Evolutionary conservation across 2,888 invertebrate species (phyloP).

Genomic region (Parascotia fuliginaria): DNA sequence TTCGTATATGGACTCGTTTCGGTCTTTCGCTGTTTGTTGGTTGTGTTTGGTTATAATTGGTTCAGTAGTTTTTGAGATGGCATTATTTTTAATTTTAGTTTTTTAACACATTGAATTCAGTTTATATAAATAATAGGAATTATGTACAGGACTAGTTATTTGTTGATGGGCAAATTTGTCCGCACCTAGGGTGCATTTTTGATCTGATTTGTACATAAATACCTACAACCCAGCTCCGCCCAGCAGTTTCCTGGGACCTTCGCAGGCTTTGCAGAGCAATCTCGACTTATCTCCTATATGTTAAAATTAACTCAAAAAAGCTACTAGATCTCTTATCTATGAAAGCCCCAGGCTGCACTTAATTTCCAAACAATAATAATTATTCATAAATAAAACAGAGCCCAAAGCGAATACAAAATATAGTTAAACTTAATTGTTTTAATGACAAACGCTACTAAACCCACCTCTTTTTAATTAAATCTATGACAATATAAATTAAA

Average conservation of each 20-base stretch:
- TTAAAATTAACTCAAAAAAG: too few relatives aligned
- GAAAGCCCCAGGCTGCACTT: too few relatives aligned
- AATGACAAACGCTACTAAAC: slow-evolving; percentile 2
- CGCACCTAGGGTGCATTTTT: too few relatives aligned
- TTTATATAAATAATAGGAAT: too few relatives aligned
- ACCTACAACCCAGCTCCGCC: too few relatives aligned
- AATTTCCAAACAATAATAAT: neutral
- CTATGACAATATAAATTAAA: slow-evolving; percentile 38
- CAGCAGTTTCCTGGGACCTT: too few relatives aligned
- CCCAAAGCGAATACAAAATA: neutral
- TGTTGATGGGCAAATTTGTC: too few relatives aligned
- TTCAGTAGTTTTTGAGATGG: neutral
- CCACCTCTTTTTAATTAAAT: slow-evolving; percentile 28
- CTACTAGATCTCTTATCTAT: too few relatives aligned
- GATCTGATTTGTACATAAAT: too few relatives aligned
- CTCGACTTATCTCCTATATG: too few relatives aligned
- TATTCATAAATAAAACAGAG: neutral
- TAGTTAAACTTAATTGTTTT: neutral
- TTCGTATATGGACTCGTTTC: slow-evolving; percentile 3
- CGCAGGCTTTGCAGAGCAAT: too few relatives aligned
- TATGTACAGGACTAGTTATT: too few relatives aligned
- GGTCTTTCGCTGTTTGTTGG: neutral
- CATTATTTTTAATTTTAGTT: neutral
- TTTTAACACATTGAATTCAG: neutral
- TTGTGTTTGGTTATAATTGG: neutral